phyloP scores from a whole-genome alignment of 2,113 vertebrate species.

The Plectropomus leopardus region DNA sequence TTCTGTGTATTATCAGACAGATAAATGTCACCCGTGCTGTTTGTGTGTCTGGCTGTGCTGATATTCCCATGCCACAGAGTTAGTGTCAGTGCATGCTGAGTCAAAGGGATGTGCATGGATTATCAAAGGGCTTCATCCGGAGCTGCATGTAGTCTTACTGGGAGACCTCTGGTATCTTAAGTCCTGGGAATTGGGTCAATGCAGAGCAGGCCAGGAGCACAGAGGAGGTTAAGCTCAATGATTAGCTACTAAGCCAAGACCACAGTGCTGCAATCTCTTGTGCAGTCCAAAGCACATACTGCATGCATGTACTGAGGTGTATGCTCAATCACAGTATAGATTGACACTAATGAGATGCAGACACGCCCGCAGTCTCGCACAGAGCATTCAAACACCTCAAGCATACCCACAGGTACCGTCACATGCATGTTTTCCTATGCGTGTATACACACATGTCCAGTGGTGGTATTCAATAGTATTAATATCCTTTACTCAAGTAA shows the following conservation, averaged over 20 bases:
- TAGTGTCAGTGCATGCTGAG: conserved; percentile 25
- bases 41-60: conserved; percentile 10
- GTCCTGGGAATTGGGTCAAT: conserved; percentile 85
- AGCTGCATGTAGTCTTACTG: conserved; percentile 45
- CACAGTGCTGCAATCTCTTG: conserved; percentile 74
- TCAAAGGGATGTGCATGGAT: conserved; percentile 29
- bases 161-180: conserved; percentile 68
- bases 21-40: neutral
- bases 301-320: neutral
- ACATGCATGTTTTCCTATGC: neutral
- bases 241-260: conserved; percentile 83
- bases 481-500: too few species aligned
- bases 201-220: conserved; percentile 68
- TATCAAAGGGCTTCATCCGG: conserved; percentile 43
- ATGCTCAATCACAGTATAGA: conserved; percentile 45
- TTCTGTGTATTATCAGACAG: neutral
- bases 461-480: too few species aligned
- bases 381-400: neutral
- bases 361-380: neutral
- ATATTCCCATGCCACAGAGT: conserved; percentile 10
- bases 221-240: conserved; percentile 82
- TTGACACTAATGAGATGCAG: conserved; percentile 30
- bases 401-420: neutral
- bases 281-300: conserved; percentile 32
- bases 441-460: neutral